Evolutionary conservation across 2,113 vertebrate species (phyloP).

Genomic region (Danio rerio): DNA sequence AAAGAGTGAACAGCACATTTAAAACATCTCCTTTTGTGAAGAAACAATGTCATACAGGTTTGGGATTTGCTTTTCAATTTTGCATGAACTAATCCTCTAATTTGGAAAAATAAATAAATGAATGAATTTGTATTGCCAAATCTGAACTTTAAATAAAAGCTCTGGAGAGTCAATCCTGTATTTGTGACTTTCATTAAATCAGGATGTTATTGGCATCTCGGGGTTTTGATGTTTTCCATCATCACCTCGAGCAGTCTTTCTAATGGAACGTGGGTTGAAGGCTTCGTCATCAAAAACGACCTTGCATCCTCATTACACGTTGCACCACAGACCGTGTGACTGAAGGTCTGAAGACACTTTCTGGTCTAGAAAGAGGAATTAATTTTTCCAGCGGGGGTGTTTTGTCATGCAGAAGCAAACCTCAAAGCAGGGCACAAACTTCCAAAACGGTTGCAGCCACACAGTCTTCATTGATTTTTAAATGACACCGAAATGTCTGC

Average conservation of each 20-base stretch:
- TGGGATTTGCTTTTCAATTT: neutral
- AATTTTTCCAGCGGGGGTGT: slow-evolving; percentile 59
- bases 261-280: slow-evolving; percentile 56
- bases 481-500: slow-evolving; percentile 53
- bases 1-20: neutral
- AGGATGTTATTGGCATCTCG: slow-evolving; percentile 23
- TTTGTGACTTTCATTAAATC: slow-evolving; percentile 34
- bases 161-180: slow-evolving; percentile 1
- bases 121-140: neutral
- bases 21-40: neutral
- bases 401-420: slow-evolving; percentile 50
- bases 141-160: neutral
- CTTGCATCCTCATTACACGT: slow-evolving; percentile 75
- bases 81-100: neutral
- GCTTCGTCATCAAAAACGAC: slow-evolving; percentile 70
- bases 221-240: slow-evolving; percentile 54
- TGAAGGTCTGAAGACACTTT: slow-evolving; percentile 64
- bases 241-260: slow-evolving; percentile 20
- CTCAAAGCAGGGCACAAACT: slow-evolving; percentile 59
- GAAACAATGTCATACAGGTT: neutral
- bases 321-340: slow-evolving; percentile 65
- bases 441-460: neutral
- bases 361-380: slow-evolving; percentile 48
- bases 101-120: neutral
- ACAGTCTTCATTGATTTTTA: slow-evolving; percentile 39